Percentiles rank a stretch among this genome's conserved stretches.
Conservation (phyloP, 1,140 invertebrate species). For the Drosophila watanabei region DNA sequence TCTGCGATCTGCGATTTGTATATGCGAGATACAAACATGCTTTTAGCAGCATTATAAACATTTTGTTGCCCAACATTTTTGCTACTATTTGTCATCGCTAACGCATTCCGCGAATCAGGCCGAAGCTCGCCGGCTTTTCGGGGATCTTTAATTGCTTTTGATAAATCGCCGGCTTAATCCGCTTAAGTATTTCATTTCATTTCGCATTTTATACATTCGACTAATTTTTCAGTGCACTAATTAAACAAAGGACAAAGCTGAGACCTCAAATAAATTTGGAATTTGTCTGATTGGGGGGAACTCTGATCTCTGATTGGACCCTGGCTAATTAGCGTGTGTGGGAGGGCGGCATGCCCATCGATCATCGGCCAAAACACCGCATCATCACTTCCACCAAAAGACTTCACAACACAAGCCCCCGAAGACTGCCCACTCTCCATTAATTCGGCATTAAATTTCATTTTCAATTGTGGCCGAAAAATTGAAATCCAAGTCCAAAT, state of each 20-base stretch:
- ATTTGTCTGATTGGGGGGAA: slow-evolving; percentile 48
- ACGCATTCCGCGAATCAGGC: slow-evolving; percentile 72
- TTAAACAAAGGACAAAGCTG: slow-evolving; percentile 81
- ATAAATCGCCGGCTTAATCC: slow-evolving; percentile 83
- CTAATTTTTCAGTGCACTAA: slow-evolving; percentile 80
- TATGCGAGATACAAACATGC: slow-evolving; percentile 76
- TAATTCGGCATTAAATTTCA: slow-evolving; percentile 75
- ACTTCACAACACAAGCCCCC: slow-evolving; percentile 46
- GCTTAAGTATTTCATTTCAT: slow-evolving; percentile 63
- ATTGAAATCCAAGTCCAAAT: slow-evolving; percentile 63
- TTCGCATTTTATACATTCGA: slow-evolving; percentile 35
- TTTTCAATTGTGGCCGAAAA: slow-evolving; percentile 72
- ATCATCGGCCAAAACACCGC: slow-evolving; percentile 57
- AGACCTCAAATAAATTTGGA: slow-evolving; percentile 74
- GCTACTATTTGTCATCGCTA: slow-evolving; percentile 81
- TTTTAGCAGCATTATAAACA: slow-evolving; percentile 84
- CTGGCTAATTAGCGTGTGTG: slow-evolving; percentile 72
- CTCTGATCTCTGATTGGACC: slow-evolving; percentile 8
- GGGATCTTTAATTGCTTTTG: slow-evolving; percentile 80
- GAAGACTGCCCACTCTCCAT: slow-evolving; percentile 32
- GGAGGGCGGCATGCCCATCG: slow-evolving; percentile 42
- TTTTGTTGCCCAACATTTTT: slow-evolving; percentile 82
- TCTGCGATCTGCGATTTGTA: slow-evolving; percentile 72
- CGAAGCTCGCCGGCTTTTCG: slow-evolving; percentile 44
- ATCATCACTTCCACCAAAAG: slow-evolving; percentile 56